Conservation (phyloP, 2,888 invertebrate genomes). For the Lithophane ornitopus region DNA sequence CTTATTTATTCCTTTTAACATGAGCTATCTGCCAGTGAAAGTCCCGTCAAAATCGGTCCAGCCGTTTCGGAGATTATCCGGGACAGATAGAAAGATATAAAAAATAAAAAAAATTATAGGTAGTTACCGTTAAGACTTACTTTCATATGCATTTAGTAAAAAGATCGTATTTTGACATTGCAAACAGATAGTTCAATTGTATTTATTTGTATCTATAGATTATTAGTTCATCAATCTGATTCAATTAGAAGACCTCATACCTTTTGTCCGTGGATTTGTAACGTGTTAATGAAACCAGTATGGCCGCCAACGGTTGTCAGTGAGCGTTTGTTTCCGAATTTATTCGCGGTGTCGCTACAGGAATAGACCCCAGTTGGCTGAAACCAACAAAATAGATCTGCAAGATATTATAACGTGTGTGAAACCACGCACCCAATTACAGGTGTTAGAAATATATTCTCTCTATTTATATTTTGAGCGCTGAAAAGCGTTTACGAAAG, state of each 20-base stretch:
- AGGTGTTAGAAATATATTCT: slow-evolving; percentile 63
- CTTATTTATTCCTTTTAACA: too few relatives aligned
- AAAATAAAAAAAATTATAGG: too few relatives aligned
- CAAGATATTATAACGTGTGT: slow-evolving; percentile 59
- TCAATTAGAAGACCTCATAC: slow-evolving; percentile 8
- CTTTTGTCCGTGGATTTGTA: slow-evolving; percentile 19
- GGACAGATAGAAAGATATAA: too few relatives aligned
- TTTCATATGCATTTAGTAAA: too few relatives aligned
- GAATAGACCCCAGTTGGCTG: slow-evolving; percentile 69
- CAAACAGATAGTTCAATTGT: too few relatives aligned
- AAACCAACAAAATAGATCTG: slow-evolving; percentile 68
- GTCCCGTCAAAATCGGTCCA: too few relatives aligned
- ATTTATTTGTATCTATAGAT: too few relatives aligned
- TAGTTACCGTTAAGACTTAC: too few relatives aligned
- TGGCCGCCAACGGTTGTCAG: slow-evolving; percentile 61
- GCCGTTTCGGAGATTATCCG: too few relatives aligned
- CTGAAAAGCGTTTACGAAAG: background rate
- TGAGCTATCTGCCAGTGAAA: too few relatives aligned
- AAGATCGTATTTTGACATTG: too few relatives aligned
- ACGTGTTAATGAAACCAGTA: slow-evolving; percentile 47
- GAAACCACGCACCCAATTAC: slow-evolving; percentile 59
- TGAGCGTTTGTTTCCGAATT: slow-evolving; percentile 71
- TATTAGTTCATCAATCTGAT: background rate
- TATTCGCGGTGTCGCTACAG: slow-evolving; percentile 72
- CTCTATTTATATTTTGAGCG: slow-evolving; percentile 43